Evolutionary conservation across 2,797 vertebrate genomes (phyloP).

Genomic region (Typhlichthys eigenmanni): DNA sequence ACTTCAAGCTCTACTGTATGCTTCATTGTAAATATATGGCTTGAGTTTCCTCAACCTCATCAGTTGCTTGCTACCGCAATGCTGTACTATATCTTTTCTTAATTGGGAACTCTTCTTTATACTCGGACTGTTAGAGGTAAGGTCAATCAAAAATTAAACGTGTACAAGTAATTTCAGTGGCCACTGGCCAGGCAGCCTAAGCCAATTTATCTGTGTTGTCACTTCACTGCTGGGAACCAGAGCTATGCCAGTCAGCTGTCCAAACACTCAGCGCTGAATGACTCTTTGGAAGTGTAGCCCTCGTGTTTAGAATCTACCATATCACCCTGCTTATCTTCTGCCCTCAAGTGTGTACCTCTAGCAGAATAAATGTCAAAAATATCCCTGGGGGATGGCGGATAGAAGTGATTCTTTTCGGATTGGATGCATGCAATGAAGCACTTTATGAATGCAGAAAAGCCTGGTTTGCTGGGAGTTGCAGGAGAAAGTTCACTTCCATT

Average conservation of each 20-base stretch:
- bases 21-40: too few species aligned
- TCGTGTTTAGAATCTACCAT: constrained; percentile 46
- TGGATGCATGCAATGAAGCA: neutral
- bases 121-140: too few species aligned
- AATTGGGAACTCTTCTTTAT: too few species aligned
- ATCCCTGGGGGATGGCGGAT: constrained; percentile 2
- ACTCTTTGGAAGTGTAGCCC: constrained; percentile 57
- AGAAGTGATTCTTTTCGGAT: neutral
- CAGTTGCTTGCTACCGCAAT: too few species aligned
- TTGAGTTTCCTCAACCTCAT: too few species aligned
- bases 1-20: too few species aligned
- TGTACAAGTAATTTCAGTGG: neutral
- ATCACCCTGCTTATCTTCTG: constrained; percentile 28
- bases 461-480: neutral
- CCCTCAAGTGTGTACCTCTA: constrained; percentile 11
- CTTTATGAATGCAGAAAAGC: neutral
- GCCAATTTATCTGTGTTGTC: constrained; percentile 21
- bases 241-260: constrained; percentile 67
- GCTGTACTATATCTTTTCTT: too few species aligned
- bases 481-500: constrained; percentile 11
- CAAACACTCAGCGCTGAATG: constrained; percentile 67
- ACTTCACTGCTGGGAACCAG: constrained; percentile 56
- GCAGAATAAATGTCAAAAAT: constrained; percentile 2
- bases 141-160: too few species aligned
- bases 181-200: neutral